Evolutionary conservation across 1,140 invertebrate species (phyloP).

Genomic region (Archivesica marissinica): DNA sequence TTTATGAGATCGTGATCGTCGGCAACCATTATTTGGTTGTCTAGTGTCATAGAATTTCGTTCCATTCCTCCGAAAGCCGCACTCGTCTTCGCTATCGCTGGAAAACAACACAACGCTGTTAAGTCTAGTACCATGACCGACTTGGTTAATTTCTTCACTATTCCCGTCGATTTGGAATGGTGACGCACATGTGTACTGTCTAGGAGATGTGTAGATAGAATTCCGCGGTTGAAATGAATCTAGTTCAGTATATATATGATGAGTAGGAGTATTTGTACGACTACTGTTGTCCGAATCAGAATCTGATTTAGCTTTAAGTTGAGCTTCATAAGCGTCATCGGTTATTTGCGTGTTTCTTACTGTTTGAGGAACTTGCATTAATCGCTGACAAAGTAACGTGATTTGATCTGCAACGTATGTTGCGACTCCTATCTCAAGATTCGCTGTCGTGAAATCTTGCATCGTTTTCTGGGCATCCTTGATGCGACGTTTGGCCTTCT

Average conservation of each 20-base stretch:
- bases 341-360: not conserved
- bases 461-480: conserved; percentile 30
- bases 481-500: conserved; percentile 53
- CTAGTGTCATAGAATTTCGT: not conserved
- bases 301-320: conserved; percentile 7
- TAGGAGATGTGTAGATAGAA: not conserved
- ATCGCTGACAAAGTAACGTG: conserved; percentile 32
- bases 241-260: conserved; percentile 44
- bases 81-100: conserved; percentile 44
- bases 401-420: conserved; percentile 37
- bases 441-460: conserved; percentile 6
- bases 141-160: not conserved
- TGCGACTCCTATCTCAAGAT: not conserved
- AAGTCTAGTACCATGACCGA: not conserved
- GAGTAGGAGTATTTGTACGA: not conserved
- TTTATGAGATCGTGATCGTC: conserved; percentile 3
- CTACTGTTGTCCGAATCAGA: conserved; percentile 23
- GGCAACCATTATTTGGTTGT: not conserved
- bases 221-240: not conserved
- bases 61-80: not conserved
- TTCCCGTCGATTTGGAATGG: not conserved
- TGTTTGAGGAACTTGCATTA: conserved; percentile 19
- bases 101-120: conserved; percentile 47
- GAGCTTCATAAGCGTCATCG: not conserved
- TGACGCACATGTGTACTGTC: not conserved